Evolutionary conservation across 1,140 invertebrate genomes (phyloP), one percentile per base, ranked within the genome.

Genomic region (Drosophila yakuba): DNA sequence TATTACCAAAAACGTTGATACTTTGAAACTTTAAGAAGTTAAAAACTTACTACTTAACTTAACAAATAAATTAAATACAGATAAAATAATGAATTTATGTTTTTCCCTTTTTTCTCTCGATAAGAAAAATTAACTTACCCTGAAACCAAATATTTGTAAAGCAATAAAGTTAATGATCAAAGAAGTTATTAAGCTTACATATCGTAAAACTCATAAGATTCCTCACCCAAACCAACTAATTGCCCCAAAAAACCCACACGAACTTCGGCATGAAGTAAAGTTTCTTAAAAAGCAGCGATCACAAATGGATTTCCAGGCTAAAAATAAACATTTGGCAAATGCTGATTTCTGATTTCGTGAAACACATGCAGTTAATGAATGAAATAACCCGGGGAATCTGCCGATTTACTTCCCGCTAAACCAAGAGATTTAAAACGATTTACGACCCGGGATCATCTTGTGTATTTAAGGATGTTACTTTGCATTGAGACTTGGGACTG

Each of bases 401-500:
- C 0, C 10, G 43, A 47, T 0, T 62, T 39, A 55, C 45, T 73
- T 74, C 52, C 20, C 38, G 51, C 43, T 77, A 68, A 68, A 68
- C n/a, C 10, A 6, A 39, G 35, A 57, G 52, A 64, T 68, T 76
- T 68, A 32, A 74, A 61, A 35, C 50, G 63, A 83, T 80, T 83
- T 80, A 60, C 56, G 38, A 72, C 55, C n/a, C 25, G 17, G 7
- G 35, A 59, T 47, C 45, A 25, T 47, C 23, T 5, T 7, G 23
- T 36, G 35, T 39, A 17, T 17, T 39, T 15, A 35, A 44, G 44
- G 67, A 58, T 55, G 35, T 58, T 17, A 41, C 60, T 32, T 44
- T 44, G 38, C 35, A n/a, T 28, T 64, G 57, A 57, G 43, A 20
- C 11, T 45, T 1, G 43, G 17, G 43, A 20, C 11, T 1, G 43